A percentile compares a stretch with the other conserved stretches of the same genome.
Conservation (phyloP, 64 coral and sea anemone genomes). For the Anthopleura sola region DNA sequence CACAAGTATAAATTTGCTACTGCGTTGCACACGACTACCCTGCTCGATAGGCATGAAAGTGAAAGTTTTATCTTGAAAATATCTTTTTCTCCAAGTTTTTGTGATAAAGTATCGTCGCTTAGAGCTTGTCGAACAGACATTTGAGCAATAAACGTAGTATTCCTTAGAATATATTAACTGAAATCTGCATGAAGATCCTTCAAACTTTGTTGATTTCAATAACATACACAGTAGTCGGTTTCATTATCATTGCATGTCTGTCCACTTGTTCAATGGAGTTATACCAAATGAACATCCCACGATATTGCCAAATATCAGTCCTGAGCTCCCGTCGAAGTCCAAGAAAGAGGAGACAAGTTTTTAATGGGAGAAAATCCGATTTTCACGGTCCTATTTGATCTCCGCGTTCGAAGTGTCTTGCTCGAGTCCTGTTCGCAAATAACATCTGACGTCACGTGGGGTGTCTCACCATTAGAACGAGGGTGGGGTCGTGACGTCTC, state of each 20-base stretch:
- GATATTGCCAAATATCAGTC: background rate
- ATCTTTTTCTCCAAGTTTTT: slow-evolving; percentile 81
- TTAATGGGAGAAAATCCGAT: background rate
- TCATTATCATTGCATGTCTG: background rate
- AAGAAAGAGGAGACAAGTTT: background rate
- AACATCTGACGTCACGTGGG: slow-evolving; percentile 34
- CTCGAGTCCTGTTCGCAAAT: slow-evolving; percentile 18
- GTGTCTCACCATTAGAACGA: slow-evolving; percentile 22
- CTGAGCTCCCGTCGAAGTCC: background rate
- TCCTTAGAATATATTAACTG: background rate
- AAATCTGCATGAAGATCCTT: background rate
- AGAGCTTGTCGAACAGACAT: slow-evolving; percentile 78
- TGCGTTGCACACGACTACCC: slow-evolving; percentile 78
- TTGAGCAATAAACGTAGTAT: background rate
- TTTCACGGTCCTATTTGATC: background rate
- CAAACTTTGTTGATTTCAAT: slow-evolving; percentile 27
- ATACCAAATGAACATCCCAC: background rate
- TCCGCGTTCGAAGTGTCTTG: slow-evolving; percentile 1
- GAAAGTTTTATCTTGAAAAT: slow-evolving; percentile 97
- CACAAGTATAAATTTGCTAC: slow-evolving; percentile 86
- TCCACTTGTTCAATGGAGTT: background rate
- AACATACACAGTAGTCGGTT: background rate
- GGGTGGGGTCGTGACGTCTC: slow-evolving; percentile 10
- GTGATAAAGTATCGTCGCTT: slow-evolving; percentile 71
- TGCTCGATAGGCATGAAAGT: slow-evolving; percentile 93